Evolutionary conservation across 2,888 invertebrate genomes (phyloP).

Genomic region (Apodemia duryi): DNA sequence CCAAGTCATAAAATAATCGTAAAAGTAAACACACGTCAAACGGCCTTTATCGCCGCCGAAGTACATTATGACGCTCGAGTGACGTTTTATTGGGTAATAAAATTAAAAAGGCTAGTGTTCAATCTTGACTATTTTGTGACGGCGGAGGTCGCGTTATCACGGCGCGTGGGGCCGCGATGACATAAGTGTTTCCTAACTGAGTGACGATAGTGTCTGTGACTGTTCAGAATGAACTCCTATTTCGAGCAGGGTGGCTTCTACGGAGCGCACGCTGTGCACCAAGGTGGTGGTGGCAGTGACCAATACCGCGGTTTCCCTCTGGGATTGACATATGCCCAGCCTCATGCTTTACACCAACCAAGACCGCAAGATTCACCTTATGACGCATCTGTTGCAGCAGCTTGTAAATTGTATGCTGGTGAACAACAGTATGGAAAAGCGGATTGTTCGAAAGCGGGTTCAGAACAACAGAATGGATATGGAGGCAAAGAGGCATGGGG

Average conservation of each 20-base stretch:
- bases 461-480: conserved; percentile 83
- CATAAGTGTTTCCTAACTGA: conserved; percentile 69
- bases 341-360: conserved; percentile 87
- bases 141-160: conserved; percentile 74
- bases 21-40: conserved; percentile 77
- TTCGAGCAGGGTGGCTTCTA: conserved; percentile 98
- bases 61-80: conserved; percentile 78
- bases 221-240: conserved; percentile 93
- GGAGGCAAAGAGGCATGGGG: conserved; percentile 86
- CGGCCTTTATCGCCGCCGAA: conserved; percentile 74
- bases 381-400: conserved; percentile 93
- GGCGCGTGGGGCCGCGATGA: conserved; percentile 71
- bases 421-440: conserved; percentile 84
- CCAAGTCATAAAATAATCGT: conserved; percentile 77
- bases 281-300: conserved; percentile 86
- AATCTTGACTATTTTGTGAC: conserved; percentile 62
- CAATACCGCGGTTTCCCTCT: conserved; percentile 93
- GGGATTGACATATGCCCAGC: conserved; percentile 91
- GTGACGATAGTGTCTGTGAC: conserved; percentile 71
- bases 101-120: conserved; percentile 74
- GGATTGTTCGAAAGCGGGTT: conserved; percentile 86
- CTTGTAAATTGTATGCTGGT: conserved; percentile 89
- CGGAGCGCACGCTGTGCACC: conserved; percentile 91
- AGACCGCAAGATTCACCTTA: conserved; percentile 95
- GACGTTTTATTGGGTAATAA: conserved; percentile 77